Evolutionary conservation across 2,113 vertebrate species (phyloP), one percentile per base, ranked within the genome.

Genomic region (Apteryx mantelli): DNA sequence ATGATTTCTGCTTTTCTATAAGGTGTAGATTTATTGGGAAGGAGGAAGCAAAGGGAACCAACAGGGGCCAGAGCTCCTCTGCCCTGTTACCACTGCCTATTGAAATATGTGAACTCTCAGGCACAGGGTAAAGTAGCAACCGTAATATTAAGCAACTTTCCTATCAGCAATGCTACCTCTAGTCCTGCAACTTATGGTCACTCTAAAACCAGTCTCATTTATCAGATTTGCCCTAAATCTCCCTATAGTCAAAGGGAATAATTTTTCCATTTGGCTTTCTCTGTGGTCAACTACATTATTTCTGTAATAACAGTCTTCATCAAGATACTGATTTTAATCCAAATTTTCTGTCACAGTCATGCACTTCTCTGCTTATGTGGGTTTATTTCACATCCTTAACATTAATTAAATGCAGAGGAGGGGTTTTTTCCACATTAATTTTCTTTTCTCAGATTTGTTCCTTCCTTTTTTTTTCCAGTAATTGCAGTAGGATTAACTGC

Each of bases 401-500:
- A 56, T 91, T 86, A 94, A 91, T 88, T 95, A 94, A 95, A 95
- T 58, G 34, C 56, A 94, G 69, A 81, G 90, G 26, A 94, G 66
- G 9, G 0, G 73, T 90, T 92, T 89, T 83, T 77, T 53, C 24
- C 50, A 78, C 76, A 42, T 86, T 83, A 64, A 92, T 95, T 93
- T 95, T 97, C 12, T 91, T 86, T 95, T 80, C 80, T 93, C 64
- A 46, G 63, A 90, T 95, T 94, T 84, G 32, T 91, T 95, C 82
- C 50, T 79, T 94, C 79, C 17, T 50, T 87, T 94, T 79, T 25
- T 83, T 20, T 3, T 34, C 17, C 32, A 40, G 34, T 96, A 96
- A 91, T 93, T 94, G 85, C 91, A 82, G 88, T 56, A 90, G 89
- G 58, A 95, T 93, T 96, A 95, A 93, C 88, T 73, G 50, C 68